These are phyloP conservation scores for Hylaea fasciaria DNA, from an alignment of 2,888 invertebrate species.

Conservation along the genomic window DNA sequence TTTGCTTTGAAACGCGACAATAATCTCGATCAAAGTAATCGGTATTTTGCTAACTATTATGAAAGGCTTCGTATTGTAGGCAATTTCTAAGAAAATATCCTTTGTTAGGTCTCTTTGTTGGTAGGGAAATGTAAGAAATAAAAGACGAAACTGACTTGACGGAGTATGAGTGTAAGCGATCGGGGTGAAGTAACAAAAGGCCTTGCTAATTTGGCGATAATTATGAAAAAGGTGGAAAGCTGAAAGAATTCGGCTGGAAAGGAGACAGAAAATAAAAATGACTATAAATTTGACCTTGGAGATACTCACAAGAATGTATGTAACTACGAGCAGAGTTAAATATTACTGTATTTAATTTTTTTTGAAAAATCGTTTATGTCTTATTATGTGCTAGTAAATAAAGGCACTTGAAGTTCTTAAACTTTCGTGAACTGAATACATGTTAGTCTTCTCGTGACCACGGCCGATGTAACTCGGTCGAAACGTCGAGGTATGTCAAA, in stretches of 20 bases:
- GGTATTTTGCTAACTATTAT: slow-evolving; percentile 52
- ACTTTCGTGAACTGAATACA: no score
- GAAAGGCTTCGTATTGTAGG: slow-evolving; percentile 58
- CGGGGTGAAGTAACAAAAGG: slow-evolving; percentile 1
- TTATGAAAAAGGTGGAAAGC: background rate
- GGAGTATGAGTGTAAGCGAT: slow-evolving; percentile 23
- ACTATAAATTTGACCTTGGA: background rate
- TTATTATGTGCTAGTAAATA: no score
- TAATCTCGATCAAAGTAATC: slow-evolving; percentile 55
- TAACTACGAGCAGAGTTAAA: no score
- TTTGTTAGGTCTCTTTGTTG: slow-evolving; percentile 48
- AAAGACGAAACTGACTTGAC: slow-evolving; percentile 1
- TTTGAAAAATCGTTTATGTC: no score
- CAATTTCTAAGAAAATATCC: slow-evolving; percentile 45
- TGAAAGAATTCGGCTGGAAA: background rate
- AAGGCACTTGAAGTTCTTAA: no score
- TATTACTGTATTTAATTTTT: no score
- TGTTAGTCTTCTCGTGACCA: no score
- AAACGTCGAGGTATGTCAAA: no score
- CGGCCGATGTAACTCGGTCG: no score
- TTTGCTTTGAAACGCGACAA: slow-evolving; percentile 53
- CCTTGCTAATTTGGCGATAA: slow-evolving; percentile 2
- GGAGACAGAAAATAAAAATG: background rate
- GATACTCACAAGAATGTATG: no score
- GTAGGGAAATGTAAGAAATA: slow-evolving; percentile 35